Base-by-base conservation (phyloP, 2,888 invertebrate species). In the Diplazon laetatorius region DNA sequence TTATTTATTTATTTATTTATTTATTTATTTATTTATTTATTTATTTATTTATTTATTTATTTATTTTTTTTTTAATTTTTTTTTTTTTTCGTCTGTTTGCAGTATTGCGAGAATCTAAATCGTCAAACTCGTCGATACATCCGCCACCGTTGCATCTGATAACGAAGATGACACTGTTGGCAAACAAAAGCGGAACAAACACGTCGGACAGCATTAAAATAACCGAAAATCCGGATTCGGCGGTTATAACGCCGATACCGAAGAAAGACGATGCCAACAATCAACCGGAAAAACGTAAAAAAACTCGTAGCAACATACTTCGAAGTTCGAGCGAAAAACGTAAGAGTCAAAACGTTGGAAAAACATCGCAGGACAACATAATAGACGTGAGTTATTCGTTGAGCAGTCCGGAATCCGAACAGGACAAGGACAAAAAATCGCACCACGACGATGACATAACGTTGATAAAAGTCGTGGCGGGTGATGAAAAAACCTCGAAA, bases 91-190 rank as follows among this genome's bases (percentile, higher is more conserved):
- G n/a, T n/a, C n/a, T n/a, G n/a, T n/a, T 55, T 84, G 60, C 74
- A 91, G 91, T 91, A 65, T 83, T 91, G 65, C 86, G 90, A 60
- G 91, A 91, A 80, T 89, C 90, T 1, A 91, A 91, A 73, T 87
- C 88, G 35, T 82, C 89, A 22, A 90, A 90, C 82, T 86, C 89
- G 12, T 75, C 89, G 16, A 83, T 87, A 2, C 87, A 90, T 82
- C 90, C 90, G 48, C 91, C 91, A 8, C 91, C 91, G 0, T 80
- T 91, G 55, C 91, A 91, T 80, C 91, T 91, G 9, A 89, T 91
- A 65, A 86, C 90, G 14, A 91, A 91, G 82, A 90, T 90, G 87
- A 88, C 86, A 76, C 79, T 90, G 44, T 59, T 90, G 55, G 84
- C 85, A n/a, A 85, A 81, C 37, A 89, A 89, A 80, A 84, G 82